A percentile compares a stretch with the other conserved stretches of the same genome.
phyloP scores from a whole-genome alignment of 2,888 invertebrate species.

The Shargacucullia verbasci region DNA sequence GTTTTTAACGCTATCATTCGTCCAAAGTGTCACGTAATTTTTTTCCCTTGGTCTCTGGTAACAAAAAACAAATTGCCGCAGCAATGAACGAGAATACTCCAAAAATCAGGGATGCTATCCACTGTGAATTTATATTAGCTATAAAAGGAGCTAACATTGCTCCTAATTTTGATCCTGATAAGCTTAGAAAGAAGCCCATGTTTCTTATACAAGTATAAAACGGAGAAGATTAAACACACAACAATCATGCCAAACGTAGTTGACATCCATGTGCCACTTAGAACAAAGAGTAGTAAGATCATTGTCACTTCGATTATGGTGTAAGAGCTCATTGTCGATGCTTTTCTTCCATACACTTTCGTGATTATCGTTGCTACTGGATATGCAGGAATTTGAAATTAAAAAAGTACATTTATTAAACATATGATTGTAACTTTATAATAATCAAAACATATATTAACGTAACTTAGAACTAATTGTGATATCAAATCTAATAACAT shows the following conservation, averaged over 20 bases:
- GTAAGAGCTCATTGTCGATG: conserved; percentile 51
- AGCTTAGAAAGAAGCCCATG: conserved; percentile 69
- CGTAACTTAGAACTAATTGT: too few relatives aligned
- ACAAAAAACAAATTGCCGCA: conserved; percentile 60
- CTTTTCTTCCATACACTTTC: conserved; percentile 64
- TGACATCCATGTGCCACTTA: conserved; percentile 59
- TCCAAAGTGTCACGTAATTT: conserved; percentile 69
- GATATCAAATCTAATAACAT: too few relatives aligned
- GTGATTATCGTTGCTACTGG: conserved; percentile 60
- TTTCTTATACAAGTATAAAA: conserved; percentile 71
- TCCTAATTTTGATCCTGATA: conserved; percentile 68
- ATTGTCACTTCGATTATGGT: conserved; percentile 58
- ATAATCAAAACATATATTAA: too few relatives aligned
- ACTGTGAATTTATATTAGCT: conserved; percentile 64
- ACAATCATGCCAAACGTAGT: conserved; percentile 61
- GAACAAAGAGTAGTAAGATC: conserved; percentile 60
- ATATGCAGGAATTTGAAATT: conserved; percentile 66
- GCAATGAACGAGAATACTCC: conserved; percentile 66
- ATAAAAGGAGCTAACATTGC: conserved; percentile 73
- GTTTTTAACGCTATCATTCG: conserved; percentile 43
- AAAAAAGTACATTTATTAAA: conserved; percentile 1
- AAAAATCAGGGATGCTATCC: conserved; percentile 71
- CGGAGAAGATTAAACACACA: conserved; percentile 53
- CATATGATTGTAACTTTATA: too few relatives aligned
- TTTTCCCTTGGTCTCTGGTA: conserved; percentile 75